Conservation (phyloP, 1,140 invertebrate genomes). For the Choristoneura fumiferana region DNA sequence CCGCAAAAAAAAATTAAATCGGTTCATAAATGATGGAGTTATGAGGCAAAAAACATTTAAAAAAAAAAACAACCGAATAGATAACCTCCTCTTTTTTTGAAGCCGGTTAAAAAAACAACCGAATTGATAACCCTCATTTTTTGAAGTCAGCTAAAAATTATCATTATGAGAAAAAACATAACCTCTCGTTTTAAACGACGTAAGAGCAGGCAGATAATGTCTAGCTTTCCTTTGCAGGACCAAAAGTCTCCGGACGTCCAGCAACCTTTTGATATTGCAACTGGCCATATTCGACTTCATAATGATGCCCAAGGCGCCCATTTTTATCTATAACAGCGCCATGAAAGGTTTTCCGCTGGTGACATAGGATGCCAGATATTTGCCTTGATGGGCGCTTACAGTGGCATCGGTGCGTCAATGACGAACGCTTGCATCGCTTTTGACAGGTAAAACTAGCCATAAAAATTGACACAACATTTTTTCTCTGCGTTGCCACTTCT, state of each 20-base stretch:
- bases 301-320: slow-evolving; percentile 92
- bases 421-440: slow-evolving; percentile 89
- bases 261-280: slow-evolving; percentile 94
- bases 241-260: slow-evolving; percentile 90
- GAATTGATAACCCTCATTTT: too few relatives aligned
- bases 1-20: too few relatives aligned
- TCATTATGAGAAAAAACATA: too few relatives aligned
- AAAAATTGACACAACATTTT: too few relatives aligned
- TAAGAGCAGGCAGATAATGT: too few relatives aligned
- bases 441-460: slow-evolving; percentile 85
- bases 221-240: slow-evolving; percentile 87
- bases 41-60: too few relatives aligned
- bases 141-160: too few relatives aligned
- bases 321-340: slow-evolving; percentile 93
- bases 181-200: too few relatives aligned
- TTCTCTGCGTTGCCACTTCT: not conserved
- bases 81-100: too few relatives aligned
- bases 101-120: too few relatives aligned
- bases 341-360: slow-evolving; percentile 87
- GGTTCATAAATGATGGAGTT: too few relatives aligned
- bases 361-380: slow-evolving; percentile 88
- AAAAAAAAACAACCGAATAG: too few relatives aligned
- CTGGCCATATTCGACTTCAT: slow-evolving; percentile 91
- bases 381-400: slow-evolving; percentile 86
- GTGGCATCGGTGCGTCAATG: slow-evolving; percentile 88